These are phyloP conservation scores for Sebastes vulpes DNA, from an alignment of 2,797 vertebrate species.

Conservation along the genomic window DNA sequence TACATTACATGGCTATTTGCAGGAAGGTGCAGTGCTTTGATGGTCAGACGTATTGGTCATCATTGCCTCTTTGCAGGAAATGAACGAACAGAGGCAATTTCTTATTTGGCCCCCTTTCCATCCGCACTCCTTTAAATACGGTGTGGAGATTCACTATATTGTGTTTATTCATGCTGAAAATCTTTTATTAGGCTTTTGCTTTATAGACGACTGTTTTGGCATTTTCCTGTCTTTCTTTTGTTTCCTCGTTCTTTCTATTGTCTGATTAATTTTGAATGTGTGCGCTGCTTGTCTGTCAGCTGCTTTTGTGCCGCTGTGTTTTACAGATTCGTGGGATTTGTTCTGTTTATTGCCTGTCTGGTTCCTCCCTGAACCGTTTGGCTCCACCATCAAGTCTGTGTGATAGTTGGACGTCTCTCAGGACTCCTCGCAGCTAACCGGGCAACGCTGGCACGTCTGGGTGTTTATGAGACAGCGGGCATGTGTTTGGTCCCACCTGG, in stretches of 20 bases:
- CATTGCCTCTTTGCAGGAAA: constrained; percentile 55
- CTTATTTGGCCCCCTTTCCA: constrained; percentile 28
- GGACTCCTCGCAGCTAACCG: constrained; percentile 59
- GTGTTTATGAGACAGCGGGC: constrained; percentile 81
- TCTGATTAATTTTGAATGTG: constrained; percentile 28
- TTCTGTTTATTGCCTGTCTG: constrained; percentile 39
- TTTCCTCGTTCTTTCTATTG: constrained; percentile 24
- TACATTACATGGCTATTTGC: constrained; percentile 42
- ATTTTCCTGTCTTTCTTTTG: constrained; percentile 3
- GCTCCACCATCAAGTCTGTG: constrained; percentile 30
- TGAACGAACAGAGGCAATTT: constrained; percentile 44
- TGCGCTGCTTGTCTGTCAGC: constrained; percentile 12
- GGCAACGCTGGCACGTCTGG: constrained; percentile 69
- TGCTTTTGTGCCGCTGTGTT: constrained; percentile 25
- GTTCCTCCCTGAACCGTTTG: constrained; percentile 51
- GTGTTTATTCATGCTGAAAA: constrained; percentile 64
- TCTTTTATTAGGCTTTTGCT: constrained; percentile 32
- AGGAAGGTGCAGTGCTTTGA: constrained; percentile 39
- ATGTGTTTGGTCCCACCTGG: constrained; percentile 85
- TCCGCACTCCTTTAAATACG: constrained; percentile 8
- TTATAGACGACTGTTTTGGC: neutral
- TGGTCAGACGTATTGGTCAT: constrained; percentile 63
- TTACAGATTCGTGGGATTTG: constrained; percentile 49
- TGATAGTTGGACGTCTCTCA: constrained; percentile 63
- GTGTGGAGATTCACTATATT: constrained; percentile 14